Percentiles rank a stretch among this genome's conserved stretches.
These are phyloP conservation scores for Vesta saturnalis DNA, from an alignment of 2,888 invertebrate genomes.

Conservation along the genomic window DNA sequence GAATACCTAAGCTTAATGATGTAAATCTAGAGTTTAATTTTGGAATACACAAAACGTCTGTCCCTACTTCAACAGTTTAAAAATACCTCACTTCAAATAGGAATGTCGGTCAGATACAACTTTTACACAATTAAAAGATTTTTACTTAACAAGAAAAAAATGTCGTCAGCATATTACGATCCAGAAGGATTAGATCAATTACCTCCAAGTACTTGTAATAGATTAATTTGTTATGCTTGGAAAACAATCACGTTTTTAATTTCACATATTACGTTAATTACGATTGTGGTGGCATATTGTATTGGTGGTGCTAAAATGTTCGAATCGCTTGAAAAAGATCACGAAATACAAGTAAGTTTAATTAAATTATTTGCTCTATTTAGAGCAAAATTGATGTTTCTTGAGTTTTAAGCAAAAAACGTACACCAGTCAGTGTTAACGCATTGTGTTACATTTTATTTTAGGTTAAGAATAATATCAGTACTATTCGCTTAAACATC, in stretches of 20 bases:
- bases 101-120: conserved; percentile 21
- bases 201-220: conserved; percentile 62
- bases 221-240: conserved; percentile 77
- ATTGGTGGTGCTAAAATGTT: conserved; percentile 89
- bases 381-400: not conserved
- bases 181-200: conserved; percentile 53
- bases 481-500: conserved; percentile 75
- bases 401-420: not conserved
- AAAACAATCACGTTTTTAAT: conserved; percentile 86
- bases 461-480: conserved; percentile 82
- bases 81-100: conserved; percentile 27
- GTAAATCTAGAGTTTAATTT: conserved; percentile 25
- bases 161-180: conserved; percentile 56
- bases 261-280: conserved; percentile 87
- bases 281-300: conserved; percentile 90
- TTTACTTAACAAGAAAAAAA: not conserved
- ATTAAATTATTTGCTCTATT: not conserved
- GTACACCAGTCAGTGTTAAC: not conserved
- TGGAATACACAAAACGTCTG: conserved; percentile 28
- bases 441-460: not conserved
- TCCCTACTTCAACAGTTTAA: conserved; percentile 32
- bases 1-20: not conserved
- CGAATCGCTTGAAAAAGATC: conserved; percentile 76
- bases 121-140: not conserved
- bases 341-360: conserved; percentile 75